These are phyloP conservation scores for Masnerella sp. DNA, from an alignment of 2,888 invertebrate species.

Conservation along the genomic window DNA sequence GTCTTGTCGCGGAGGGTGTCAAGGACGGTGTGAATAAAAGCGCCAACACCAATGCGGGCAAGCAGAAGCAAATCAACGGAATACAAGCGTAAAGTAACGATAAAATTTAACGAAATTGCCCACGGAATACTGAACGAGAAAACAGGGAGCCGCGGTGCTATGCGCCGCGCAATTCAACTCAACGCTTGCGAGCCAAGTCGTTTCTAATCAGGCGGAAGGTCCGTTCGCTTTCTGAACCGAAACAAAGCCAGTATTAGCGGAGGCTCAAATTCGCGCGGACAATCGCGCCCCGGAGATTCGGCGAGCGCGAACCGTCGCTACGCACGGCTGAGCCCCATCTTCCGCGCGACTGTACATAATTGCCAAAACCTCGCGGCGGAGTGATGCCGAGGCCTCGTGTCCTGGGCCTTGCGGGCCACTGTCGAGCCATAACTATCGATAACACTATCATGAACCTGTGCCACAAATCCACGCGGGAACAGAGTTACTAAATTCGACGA, in stretches of 20 bases:
- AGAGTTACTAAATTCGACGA: too few species aligned
- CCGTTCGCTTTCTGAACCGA: constrained; percentile 15
- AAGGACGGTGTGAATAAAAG: constrained; percentile 62
- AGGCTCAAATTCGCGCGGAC: constrained; percentile 17
- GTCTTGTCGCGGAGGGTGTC: constrained; percentile 63
- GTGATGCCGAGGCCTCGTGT: too few species aligned
- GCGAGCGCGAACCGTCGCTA: constrained; percentile 11
- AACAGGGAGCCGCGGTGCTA: constrained; percentile 52
- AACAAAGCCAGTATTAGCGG: constrained; percentile 13
- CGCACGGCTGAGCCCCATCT: constrained; percentile 4
- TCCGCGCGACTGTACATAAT: constrained; percentile 30
- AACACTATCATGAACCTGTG: too few species aligned
- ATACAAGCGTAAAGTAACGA: constrained; percentile 10
- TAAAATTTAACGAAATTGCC: constrained; percentile 18
- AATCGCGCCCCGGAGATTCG: constrained; percentile 21
- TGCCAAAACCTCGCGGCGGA: too few species aligned
- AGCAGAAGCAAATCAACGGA: constrained; percentile 19
- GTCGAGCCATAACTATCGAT: too few species aligned
- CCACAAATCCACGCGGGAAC: too few species aligned
- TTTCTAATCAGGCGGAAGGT: constrained; percentile 29
- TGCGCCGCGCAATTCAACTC: constrained; percentile 36
- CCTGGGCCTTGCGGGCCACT: too few species aligned
- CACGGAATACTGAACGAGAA: constrained; percentile 2
- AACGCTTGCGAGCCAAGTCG: constrained; percentile 19
- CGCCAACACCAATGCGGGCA: constrained; percentile 39